phyloP scores from a whole-genome alignment of 2,888 invertebrate species.

The Euphydryas editha region DNA sequence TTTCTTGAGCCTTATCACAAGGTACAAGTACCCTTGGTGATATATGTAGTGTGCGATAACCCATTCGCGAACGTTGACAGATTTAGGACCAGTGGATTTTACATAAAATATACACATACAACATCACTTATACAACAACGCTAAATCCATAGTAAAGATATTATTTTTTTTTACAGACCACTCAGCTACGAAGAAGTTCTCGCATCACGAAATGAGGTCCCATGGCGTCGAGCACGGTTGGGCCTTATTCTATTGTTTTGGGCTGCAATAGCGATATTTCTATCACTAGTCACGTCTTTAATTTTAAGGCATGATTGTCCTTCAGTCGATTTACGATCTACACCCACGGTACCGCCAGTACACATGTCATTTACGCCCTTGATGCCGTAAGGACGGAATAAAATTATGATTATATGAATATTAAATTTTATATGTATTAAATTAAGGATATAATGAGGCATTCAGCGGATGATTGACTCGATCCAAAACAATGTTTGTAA shows the following conservation, averaged over 20 bases:
- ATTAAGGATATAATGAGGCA: no score
- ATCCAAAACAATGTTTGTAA: no score
- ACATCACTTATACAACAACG: no score
- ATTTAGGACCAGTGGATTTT: neutral
- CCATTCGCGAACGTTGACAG: no score
- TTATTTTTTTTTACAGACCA: conserved; percentile 53
- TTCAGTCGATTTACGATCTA: conserved; percentile 33
- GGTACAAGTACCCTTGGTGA: no score
- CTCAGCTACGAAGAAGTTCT: conserved; percentile 79
- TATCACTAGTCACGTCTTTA: conserved; percentile 71
- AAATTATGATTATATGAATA: neutral
- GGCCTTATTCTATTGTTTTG: conserved; percentile 76
- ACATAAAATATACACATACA: neutral
- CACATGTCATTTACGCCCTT: conserved; percentile 43
- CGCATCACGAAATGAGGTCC: conserved; percentile 65
- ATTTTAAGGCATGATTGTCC: conserved; percentile 54
- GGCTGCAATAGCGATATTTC: conserved; percentile 72
- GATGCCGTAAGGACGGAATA: conserved; percentile 20
- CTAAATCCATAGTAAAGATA: neutral
- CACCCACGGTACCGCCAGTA: conserved; percentile 38
- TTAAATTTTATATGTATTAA: no score
- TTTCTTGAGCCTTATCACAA: no score
- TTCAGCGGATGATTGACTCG: no score
- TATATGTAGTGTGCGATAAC: no score
- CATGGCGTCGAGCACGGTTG: conserved; percentile 78